A percentile compares a stretch with the other conserved stretches of the same genome.
Evolutionary conservation across 2,888 invertebrate species (phyloP).

Genomic region (Corythucha ciliata): DNA sequence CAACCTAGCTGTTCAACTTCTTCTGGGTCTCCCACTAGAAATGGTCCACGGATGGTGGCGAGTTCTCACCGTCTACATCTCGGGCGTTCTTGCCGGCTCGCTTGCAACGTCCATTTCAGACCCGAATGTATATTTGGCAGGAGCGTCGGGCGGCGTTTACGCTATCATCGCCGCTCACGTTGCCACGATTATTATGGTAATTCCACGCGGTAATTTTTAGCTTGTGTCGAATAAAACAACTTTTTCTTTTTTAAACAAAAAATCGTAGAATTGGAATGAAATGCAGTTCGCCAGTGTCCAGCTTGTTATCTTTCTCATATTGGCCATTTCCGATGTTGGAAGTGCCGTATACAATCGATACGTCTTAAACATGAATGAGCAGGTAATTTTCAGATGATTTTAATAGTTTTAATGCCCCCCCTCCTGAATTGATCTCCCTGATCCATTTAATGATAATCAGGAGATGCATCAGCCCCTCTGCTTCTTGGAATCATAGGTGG

Average conservation of each 20-base stretch:
- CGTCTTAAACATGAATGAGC: slow-evolving; percentile 55
- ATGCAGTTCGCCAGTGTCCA: slow-evolving; percentile 91
- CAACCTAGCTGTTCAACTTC: slow-evolving; percentile 82
- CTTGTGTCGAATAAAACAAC: not conserved
- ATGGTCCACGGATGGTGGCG: slow-evolving; percentile 96
- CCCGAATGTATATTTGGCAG: slow-evolving; percentile 72
- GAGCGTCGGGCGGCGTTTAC: slow-evolving; percentile 93
- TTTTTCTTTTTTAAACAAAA: too few species aligned
- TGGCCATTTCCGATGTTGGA: slow-evolving; percentile 76
- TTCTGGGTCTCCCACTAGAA: slow-evolving; percentile 89
- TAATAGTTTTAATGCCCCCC: too few species aligned
- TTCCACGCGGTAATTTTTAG: slow-evolving; percentile 32
- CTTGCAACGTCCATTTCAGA: slow-evolving; percentile 72
- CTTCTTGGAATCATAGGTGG: too few species aligned
- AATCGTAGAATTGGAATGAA: slow-evolving; percentile 85
- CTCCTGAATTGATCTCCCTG: too few species aligned
- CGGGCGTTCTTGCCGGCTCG: slow-evolving; percentile 77
- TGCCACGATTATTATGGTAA: slow-evolving; percentile 79
- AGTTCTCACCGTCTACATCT: slow-evolving; percentile 69
- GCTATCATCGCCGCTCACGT: slow-evolving; percentile 88
- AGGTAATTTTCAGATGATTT: too few species aligned
- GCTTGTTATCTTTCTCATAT: slow-evolving; percentile 66
- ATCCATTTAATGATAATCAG: too few species aligned
- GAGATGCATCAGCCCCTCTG: too few species aligned
- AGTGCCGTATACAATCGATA: slow-evolving; percentile 86